Evolutionary conservation across 2,113 vertebrate species (phyloP).

Genomic region (Pygoscelis adeliae): DNA sequence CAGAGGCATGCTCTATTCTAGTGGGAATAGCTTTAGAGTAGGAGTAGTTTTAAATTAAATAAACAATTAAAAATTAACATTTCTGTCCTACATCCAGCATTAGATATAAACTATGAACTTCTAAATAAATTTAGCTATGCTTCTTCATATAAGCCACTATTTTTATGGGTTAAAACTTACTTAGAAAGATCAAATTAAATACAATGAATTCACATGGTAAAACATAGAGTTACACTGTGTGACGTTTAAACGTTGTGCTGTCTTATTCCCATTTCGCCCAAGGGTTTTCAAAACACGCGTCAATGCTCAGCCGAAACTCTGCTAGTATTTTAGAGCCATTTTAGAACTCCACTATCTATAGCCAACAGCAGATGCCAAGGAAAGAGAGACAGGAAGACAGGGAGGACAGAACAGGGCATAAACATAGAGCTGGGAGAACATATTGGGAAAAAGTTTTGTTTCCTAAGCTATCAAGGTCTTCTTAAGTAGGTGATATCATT

Average conservation of each 20-base stretch:
- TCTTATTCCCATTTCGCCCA: not conserved
- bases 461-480: not conserved
- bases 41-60: not conserved
- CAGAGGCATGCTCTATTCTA: not conserved
- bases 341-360: not conserved
- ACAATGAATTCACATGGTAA: not conserved
- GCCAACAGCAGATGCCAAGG: not conserved
- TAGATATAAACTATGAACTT: not conserved
- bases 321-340: not conserved
- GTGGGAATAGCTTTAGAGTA: not conserved
- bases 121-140: not conserved
- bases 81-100: not conserved
- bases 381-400: not conserved
- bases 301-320: not conserved
- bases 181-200: not conserved
- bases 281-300: not conserved
- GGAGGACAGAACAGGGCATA: not conserved
- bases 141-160: not conserved
- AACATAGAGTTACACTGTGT: not conserved
- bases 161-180: not conserved
- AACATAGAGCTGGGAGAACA: not conserved
- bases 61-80: not conserved
- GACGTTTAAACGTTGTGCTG: not conserved
- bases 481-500: not conserved
- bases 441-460: not conserved